Conservation (phyloP, 2,888 invertebrate genomes). For the Pelosia muscerda region DNA sequence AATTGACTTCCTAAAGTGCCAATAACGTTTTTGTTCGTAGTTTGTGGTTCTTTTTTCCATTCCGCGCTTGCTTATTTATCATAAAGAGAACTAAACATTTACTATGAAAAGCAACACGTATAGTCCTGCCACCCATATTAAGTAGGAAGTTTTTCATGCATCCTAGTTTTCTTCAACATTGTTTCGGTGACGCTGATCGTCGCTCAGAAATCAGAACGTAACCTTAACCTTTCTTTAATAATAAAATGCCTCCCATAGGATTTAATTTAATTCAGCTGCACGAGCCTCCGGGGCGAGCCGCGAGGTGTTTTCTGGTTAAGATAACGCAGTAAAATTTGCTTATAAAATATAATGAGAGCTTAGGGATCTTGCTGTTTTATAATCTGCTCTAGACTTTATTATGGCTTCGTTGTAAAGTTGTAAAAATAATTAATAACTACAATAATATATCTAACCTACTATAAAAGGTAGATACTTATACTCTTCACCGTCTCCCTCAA, state of each 20-base stretch:
- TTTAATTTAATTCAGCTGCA: background rate
- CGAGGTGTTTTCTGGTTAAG: background rate
- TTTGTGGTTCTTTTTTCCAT: too few species aligned
- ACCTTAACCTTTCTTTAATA: background rate
- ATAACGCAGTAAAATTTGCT: conserved; percentile 5
- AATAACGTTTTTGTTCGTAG: too few species aligned
- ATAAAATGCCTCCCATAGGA: background rate
- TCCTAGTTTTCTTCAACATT: background rate
- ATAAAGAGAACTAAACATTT: too few species aligned
- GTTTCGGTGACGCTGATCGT: background rate
- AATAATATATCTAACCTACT: background rate
- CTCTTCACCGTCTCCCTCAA: background rate
- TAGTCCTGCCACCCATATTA: too few species aligned
- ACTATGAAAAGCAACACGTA: too few species aligned
- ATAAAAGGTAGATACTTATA: background rate
- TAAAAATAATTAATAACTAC: background rate
- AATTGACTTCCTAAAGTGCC: too few species aligned
- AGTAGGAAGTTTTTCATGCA: too few species aligned
- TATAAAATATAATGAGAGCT: conserved; percentile 7
- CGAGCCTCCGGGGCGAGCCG: background rate
- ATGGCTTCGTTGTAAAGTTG: background rate
- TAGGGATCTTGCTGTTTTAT: background rate
- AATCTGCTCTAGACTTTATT: background rate
- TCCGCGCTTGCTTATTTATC: too few species aligned
- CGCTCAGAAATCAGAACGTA: background rate